A percentile compares a stretch with the other conserved stretches of the same genome.
These are phyloP conservation scores for Dusona sp. DNA, from an alignment of 2,888 invertebrate genomes.

Conservation along the genomic window DNA sequence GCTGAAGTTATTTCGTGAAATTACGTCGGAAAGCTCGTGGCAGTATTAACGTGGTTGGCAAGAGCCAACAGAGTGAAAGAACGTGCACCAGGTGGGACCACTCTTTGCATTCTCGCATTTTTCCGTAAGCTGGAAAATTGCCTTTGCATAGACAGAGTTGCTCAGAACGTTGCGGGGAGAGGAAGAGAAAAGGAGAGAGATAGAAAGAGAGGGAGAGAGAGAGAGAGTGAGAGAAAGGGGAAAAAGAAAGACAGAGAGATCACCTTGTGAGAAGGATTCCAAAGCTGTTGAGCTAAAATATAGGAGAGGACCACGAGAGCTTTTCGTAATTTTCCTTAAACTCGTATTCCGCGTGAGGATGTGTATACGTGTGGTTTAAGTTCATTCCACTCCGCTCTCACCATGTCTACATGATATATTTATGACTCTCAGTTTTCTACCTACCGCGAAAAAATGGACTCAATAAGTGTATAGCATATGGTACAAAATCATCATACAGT, in stretches of 20 bases:
- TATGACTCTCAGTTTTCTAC: conserved; percentile 55
- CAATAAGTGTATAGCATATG: neutral
- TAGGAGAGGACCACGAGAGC: conserved; percentile 62
- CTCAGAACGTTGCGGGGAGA: neutral
- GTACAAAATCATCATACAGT: neutral
- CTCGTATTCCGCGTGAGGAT: conserved; percentile 44
- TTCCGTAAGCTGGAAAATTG: conserved; percentile 71
- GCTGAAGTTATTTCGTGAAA: conserved; percentile 56
- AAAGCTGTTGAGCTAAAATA: conserved; percentile 47
- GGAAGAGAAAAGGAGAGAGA: conserved; percentile 13
- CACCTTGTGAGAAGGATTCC: conserved; percentile 45
- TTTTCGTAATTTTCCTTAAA: conserved; percentile 72
- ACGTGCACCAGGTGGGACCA: conserved; percentile 59
- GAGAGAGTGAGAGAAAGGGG: neutral
- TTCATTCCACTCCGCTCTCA: conserved; percentile 59
- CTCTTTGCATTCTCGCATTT: conserved; percentile 65
- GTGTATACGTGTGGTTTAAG: conserved; percentile 43
- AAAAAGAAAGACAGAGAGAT: conserved; percentile 46
- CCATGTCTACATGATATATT: conserved; percentile 61
- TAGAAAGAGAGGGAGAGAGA: neutral
- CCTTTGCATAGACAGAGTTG: conserved; percentile 70
- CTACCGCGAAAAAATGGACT: conserved; percentile 24
- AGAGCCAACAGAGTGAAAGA: conserved; percentile 15
- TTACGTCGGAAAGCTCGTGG: conserved; percentile 53
- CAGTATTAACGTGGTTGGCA: conserved; percentile 39